Base-by-base conservation (phyloP, 2,797 vertebrate genomes). In the Micrastur ruficollis region DNA sequence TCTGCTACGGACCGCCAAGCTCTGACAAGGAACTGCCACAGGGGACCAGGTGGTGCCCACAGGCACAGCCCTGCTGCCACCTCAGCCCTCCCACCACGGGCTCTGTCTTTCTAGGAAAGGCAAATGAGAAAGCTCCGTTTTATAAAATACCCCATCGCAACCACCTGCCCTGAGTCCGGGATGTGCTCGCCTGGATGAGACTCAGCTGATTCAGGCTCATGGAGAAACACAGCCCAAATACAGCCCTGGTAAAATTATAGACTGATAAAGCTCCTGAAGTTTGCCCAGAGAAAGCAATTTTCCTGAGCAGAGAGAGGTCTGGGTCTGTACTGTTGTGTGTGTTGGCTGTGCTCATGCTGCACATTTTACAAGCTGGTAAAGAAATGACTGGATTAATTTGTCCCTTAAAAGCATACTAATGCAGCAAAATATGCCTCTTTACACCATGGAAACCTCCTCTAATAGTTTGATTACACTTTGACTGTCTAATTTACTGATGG, bases 401-500 rank as follows among this genome's bases (percentile, higher is more conserved):
- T 90, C 50, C 79, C 63, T 90, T 96, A 81, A 89, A 91, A 93
- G 36, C 49, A 52, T 53, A 81, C 89, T 93, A 89, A 93, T 89
- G 36, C 42, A 83, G 61, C 20, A 25, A 65, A 90, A 56, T 53
- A 31, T 56, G 72, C 16, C 34, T 75, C 71, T 90, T 62, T 83
- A 87, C 75, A 38, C 31, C 27, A 11, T 38, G 53, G 80, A 94
- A 88, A 74, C 67, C 53, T 74, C 44, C 55, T 94, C 62, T 95
- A 90, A 81, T 55, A 62, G 81, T 90, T 93, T 91, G 91, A 92
- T 94, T 88, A 38, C 38, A 59, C 68, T 94, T 95, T 84, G 89
- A 94, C 91, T 95, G 75, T 94, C 55, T 90, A 91, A 95, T 91
- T 96, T 95, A 82, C 81, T 85, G 87, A 81, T 72, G 61, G 70